Percentiles rank a stretch among this genome's conserved stretches.
Conservation (phyloP, 2,797 vertebrate genomes). For the Mormyrus proboscirostris region DNA sequence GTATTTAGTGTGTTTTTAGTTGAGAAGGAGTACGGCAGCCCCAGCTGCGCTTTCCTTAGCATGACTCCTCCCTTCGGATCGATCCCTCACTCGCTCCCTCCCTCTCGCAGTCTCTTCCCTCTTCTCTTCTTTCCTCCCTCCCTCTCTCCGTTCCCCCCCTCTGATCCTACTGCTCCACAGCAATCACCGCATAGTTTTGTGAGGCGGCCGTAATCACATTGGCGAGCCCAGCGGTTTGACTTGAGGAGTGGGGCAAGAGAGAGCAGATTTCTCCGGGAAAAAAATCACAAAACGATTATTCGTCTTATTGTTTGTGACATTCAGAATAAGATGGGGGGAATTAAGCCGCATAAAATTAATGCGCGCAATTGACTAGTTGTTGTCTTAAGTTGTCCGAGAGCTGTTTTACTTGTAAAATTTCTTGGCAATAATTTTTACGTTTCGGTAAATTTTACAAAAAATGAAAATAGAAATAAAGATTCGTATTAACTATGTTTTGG, state of each 20-base stretch:
- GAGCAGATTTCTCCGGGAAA: not conserved
- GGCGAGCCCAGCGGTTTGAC: slow-evolving; percentile 7
- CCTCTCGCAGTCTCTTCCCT: slow-evolving; percentile 50
- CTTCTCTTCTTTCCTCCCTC: slow-evolving; percentile 24
- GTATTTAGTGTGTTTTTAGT: slow-evolving; percentile 59
- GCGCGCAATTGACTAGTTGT: not conserved
- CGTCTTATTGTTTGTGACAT: slow-evolving; percentile 7
- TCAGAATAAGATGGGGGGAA: slow-evolving; percentile 10
- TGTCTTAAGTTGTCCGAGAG: not conserved
- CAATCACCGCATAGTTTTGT: slow-evolving; percentile 24
- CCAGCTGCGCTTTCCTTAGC: slow-evolving; percentile 65
- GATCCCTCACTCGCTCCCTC: slow-evolving; percentile 43
- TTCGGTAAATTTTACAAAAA: not conserved
- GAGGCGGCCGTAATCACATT: slow-evolving; percentile 30
- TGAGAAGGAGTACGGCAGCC: slow-evolving; percentile 60
- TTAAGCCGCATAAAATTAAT: slow-evolving; percentile 1
- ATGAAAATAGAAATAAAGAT: not conserved
- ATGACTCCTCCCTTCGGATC: slow-evolving; percentile 71
- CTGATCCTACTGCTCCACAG: slow-evolving; percentile 35
- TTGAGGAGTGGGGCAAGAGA: slow-evolving; percentile 4
- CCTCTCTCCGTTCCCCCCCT: not conserved
- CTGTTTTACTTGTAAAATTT: not conserved
- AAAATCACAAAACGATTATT: slow-evolving; percentile 4
- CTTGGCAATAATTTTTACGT: not conserved
- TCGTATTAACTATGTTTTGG: not conserved